Percentiles rank a stretch among this genome's conserved stretches.
Evolutionary conservation across 2,113 vertebrate species (phyloP).

Genomic region (Athene noctua): DNA sequence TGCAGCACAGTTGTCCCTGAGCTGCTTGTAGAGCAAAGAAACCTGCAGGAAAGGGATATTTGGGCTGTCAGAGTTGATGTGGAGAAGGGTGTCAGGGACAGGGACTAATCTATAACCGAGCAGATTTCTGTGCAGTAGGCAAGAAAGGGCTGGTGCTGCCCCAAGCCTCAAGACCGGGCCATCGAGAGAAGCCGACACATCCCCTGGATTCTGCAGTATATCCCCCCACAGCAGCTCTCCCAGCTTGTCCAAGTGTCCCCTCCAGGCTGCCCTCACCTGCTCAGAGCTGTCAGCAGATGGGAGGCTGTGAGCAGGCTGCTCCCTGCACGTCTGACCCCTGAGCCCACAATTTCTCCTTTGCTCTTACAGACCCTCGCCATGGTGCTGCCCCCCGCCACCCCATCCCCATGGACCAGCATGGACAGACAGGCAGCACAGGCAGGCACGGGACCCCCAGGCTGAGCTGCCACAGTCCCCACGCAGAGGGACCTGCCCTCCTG

Average conservation of each 20-base stretch:
- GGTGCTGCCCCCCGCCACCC: neutral
- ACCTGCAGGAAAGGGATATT: neutral
- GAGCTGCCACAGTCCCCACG: neutral
- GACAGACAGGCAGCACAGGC: neutral
- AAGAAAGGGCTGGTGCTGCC: neutral
- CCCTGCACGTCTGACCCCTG: neutral
- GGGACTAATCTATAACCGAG: neutral
- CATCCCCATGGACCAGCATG: neutral
- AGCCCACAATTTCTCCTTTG: neutral
- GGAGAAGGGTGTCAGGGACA: neutral
- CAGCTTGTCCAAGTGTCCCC: neutral
- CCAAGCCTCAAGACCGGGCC: neutral
- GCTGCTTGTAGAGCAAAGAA: neutral
- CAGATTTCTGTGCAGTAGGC: neutral
- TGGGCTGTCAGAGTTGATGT: neutral
- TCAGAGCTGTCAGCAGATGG: neutral
- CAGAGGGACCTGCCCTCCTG: neutral
- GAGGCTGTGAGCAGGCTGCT: neutral
- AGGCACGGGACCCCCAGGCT: too few species aligned
- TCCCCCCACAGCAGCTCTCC: neutral
- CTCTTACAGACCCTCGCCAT: neutral
- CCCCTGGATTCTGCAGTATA: neutral
- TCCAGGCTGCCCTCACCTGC: neutral
- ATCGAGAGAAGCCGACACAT: too few species aligned
- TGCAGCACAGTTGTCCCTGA: neutral